Percentiles rank a stretch among this genome's conserved stretches.
Conservation (phyloP, 92 coral and sea anemone species). For the Zoanthus gigantus region DNA sequence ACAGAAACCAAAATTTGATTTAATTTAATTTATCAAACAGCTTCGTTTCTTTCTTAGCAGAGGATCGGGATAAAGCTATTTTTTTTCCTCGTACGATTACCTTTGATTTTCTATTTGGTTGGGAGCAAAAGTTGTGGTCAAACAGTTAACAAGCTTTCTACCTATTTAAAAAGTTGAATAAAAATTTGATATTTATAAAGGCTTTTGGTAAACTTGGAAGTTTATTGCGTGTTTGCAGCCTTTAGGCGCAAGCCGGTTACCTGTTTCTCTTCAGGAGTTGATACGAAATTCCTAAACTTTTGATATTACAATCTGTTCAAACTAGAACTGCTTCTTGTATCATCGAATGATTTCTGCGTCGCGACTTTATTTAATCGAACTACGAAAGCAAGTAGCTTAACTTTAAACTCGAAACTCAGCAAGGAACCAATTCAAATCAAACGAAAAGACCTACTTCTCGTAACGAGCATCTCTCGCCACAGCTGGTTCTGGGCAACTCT, state of each 20-base stretch:
- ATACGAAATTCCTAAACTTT: neutral
- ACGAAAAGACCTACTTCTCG: conserved; percentile 58
- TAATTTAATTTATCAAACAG: conserved; percentile 28
- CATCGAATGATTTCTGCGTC: too few relatives aligned
- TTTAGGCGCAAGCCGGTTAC: too few relatives aligned
- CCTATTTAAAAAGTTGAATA: neutral
- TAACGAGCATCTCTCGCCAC: conserved; percentile 81
- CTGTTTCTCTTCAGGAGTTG: too few relatives aligned
- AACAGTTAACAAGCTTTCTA: neutral
- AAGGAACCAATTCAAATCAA: neutral
- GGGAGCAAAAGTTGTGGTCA: neutral
- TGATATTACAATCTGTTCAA: neutral
- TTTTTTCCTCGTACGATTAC: conserved; percentile 8
- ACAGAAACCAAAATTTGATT: conserved; percentile 25
- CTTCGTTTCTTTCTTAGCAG: neutral
- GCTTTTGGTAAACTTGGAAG: neutral
- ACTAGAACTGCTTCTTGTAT: neutral
- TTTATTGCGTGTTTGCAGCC: neutral
- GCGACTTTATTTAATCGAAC: neutral
- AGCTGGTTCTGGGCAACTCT: conserved; percentile 76
- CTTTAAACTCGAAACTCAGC: neutral
- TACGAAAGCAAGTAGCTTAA: neutral
- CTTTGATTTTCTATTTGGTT: neutral
- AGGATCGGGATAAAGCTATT: neutral
- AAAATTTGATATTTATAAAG: neutral